A percentile compares a stretch with the other conserved stretches of the same genome.
Evolutionary conservation across 2,113 vertebrate species (phyloP).

Genomic region (Sebastes fasciatus): DNA sequence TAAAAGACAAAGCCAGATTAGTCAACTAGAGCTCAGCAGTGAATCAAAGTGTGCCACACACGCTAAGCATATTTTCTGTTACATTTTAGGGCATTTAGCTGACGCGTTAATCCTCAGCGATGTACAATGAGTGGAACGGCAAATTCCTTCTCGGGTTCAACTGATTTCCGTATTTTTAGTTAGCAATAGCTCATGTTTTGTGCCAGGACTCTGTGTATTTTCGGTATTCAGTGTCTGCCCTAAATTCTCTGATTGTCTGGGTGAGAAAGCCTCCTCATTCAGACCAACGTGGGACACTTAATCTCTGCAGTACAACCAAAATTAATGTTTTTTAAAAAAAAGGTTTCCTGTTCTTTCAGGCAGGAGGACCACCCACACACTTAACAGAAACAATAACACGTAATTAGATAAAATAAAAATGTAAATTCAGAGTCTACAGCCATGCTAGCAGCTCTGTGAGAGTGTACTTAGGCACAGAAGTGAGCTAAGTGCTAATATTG

Average conservation of each 20-base stretch:
- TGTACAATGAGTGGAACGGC: constrained; percentile 12
- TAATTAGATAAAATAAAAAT: background rate
- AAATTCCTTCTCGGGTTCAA: constrained; percentile 23
- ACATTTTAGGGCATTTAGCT: constrained; percentile 34
- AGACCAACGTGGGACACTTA: background rate
- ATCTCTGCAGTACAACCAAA: background rate
- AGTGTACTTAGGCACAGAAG: background rate
- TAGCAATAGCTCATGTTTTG: constrained; percentile 7
- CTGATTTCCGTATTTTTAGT: constrained; percentile 37
- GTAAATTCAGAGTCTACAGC: background rate
- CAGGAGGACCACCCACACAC: constrained; percentile 1
- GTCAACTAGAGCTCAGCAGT: constrained; percentile 27
- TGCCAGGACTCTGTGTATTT: constrained; percentile 4
- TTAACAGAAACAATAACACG: background rate
- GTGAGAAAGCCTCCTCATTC: background rate
- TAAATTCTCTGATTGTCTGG: constrained; percentile 21
- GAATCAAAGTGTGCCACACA: constrained; percentile 41
- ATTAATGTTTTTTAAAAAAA: background rate
- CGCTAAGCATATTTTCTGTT: constrained; percentile 28
- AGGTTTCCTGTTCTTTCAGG: background rate
- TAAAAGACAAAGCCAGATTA: constrained; percentile 65
- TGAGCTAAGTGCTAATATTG: background rate
- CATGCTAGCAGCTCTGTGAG: background rate
- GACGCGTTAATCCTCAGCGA: constrained; percentile 39
- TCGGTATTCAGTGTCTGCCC: constrained; percentile 18